These are phyloP conservation scores for Siphamia tubifer DNA, from an alignment of 2,113 vertebrate species.

Conservation along the genomic window DNA sequence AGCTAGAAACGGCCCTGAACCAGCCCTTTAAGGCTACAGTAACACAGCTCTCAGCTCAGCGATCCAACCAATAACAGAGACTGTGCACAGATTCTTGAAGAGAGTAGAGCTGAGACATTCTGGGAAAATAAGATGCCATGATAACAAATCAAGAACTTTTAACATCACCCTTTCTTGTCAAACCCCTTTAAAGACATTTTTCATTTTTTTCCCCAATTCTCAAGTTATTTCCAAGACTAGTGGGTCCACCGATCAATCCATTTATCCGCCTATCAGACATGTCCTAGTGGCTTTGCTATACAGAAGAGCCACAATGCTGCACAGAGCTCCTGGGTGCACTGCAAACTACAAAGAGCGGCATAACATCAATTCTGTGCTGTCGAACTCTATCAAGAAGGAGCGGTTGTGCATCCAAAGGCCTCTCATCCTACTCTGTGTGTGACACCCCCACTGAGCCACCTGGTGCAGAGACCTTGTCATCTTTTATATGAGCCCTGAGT, in stretches of 20 bases:
- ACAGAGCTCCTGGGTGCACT: constrained; percentile 1
- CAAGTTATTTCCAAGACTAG: not conserved
- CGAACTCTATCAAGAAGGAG: constrained; percentile 35
- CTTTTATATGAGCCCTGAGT: constrained; percentile 31
- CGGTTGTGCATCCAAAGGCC: constrained; percentile 11
- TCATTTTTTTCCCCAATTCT: not conserved
- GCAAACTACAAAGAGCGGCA: constrained; percentile 20
- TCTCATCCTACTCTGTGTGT: constrained; percentile 20
- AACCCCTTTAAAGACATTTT: not conserved
- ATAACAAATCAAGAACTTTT: not conserved
- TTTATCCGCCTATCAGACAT: not conserved
- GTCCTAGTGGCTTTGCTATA: constrained; percentile 1
- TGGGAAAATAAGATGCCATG: not conserved
- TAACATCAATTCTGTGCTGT: constrained; percentile 42
- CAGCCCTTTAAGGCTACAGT: not conserved
- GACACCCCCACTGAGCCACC: constrained; percentile 48
- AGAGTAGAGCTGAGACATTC: not conserved
- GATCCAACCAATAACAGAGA: not conserved
- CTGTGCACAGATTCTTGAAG: not conserved
- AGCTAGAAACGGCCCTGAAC: no score
- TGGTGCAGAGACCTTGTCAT: constrained; percentile 51
- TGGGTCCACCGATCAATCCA: not conserved
- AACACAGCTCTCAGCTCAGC: not conserved
- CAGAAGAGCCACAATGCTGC: not conserved
- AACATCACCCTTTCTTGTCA: not conserved